Percentiles rank a stretch among this genome's conserved stretches.
phyloP scores from a whole-genome alignment of 2,797 vertebrate genomes.

The Cyprinella venusta region DNA sequence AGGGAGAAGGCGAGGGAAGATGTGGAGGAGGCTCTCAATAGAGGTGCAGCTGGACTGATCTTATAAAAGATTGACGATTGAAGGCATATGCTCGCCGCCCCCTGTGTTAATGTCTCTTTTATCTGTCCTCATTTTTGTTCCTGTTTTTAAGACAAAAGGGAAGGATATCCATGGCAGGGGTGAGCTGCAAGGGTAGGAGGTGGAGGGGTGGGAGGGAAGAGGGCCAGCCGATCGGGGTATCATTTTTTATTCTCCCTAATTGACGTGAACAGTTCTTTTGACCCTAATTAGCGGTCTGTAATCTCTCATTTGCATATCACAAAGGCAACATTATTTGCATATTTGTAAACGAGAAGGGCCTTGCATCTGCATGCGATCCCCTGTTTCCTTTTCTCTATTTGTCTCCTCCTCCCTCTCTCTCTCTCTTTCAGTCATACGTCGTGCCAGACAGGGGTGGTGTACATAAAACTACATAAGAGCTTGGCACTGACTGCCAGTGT shows the following conservation, averaged over 20 bases:
- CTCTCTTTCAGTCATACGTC: constrained; percentile 59
- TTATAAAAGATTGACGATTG: constrained; percentile 63
- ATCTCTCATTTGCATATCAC: constrained; percentile 94
- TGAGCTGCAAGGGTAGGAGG: constrained; percentile 50
- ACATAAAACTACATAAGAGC: constrained; percentile 57
- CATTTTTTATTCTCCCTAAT: constrained; percentile 85
- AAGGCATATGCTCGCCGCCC: constrained; percentile 53
- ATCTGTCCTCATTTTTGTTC: constrained; percentile 75
- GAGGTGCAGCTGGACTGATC: constrained; percentile 60
- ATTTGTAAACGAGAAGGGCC: constrained; percentile 90
- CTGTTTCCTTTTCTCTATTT: constrained; percentile 77
- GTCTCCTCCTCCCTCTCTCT: constrained; percentile 62
- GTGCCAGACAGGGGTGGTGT: constrained; percentile 72
- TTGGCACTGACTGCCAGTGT: constrained; percentile 56
- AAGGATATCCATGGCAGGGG: constrained; percentile 75
- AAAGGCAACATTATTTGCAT: constrained; percentile 92
- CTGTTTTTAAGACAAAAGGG: constrained; percentile 79
- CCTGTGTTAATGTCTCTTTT: constrained; percentile 68
- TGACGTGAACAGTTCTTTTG: constrained; percentile 92
- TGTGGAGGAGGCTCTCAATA: constrained; percentile 40
- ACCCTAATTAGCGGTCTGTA: constrained; percentile 95
- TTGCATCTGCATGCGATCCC: constrained; percentile 83
- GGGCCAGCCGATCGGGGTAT: constrained; percentile 74
- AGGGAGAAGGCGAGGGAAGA: constrained; percentile 37
- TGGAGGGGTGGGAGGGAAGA: constrained; percentile 61